Evolutionary conservation across 2,113 vertebrate species (phyloP).

Genomic region (Ibidorhyncha struthersii): DNA sequence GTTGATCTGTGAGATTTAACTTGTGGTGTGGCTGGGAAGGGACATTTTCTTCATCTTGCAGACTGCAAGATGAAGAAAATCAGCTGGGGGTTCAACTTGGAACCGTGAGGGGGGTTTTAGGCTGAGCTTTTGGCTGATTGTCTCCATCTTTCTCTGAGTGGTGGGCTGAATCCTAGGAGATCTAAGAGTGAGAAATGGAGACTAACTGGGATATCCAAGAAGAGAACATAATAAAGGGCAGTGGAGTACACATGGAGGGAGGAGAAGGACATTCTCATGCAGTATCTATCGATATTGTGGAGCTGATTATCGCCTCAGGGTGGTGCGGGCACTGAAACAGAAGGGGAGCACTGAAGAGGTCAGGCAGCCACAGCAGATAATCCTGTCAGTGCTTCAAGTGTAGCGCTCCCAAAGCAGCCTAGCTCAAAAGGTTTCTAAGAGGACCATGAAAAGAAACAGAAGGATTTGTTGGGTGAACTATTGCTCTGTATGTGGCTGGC

Average conservation of each 20-base stretch:
- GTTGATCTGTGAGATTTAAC: not conserved
- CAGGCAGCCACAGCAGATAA: not conserved
- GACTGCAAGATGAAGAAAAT: not conserved
- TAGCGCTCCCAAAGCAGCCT: not conserved
- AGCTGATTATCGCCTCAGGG: not conserved
- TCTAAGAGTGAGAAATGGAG: not conserved
- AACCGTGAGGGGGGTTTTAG: fast-evolving
- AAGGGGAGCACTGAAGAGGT: not conserved
- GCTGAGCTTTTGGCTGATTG: fast-evolving
- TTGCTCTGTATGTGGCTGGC: not conserved
- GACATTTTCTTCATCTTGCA: not conserved
- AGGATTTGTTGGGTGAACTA: not conserved
- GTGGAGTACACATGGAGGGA: not conserved
- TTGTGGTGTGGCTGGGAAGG: not conserved
- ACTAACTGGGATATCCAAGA: not conserved
- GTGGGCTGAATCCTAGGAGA: not conserved
- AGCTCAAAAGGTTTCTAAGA: not conserved
- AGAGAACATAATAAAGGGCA: not conserved
- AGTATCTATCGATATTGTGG: not conserved
- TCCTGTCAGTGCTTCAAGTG: not conserved
- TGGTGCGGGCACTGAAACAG: not conserved
- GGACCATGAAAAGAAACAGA: not conserved
- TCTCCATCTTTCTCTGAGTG: not conserved
- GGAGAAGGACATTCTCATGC: not conserved
- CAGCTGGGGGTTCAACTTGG: not conserved